Evolutionary conservation across 2,888 invertebrate genomes (phyloP).

Genomic region (Tethea ocularis): DNA sequence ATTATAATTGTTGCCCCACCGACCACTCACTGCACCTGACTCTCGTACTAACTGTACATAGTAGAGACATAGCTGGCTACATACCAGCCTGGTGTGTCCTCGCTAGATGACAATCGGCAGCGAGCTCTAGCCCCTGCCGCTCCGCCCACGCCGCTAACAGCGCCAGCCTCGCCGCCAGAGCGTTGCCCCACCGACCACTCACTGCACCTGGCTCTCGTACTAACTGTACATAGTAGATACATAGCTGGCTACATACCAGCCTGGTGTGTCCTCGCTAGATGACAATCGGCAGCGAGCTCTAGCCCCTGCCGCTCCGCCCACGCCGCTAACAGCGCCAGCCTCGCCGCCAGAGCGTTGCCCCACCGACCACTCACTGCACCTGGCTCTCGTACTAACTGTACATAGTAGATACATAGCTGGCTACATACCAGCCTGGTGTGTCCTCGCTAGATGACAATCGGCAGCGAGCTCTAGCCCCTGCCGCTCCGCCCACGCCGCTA

Average conservation of each 20-base stretch:
- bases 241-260: conserved; percentile 86
- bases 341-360: conserved; percentile 92
- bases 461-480: conserved; percentile 99
- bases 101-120: conserved; percentile 99
- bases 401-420: too few relatives aligned
- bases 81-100: conserved; percentile 93
- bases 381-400: conserved; percentile 86
- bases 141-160: conserved; percentile 98
- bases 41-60: too few relatives aligned
- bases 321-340: conserved; percentile 92
- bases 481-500: conserved; percentile 98
- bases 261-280: conserved; percentile 96
- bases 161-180: conserved; percentile 92
- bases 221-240: too few relatives aligned
- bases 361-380: conserved; percentile 92
- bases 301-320: conserved; percentile 99
- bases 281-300: conserved; percentile 99
- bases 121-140: conserved; percentile 97
- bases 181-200: too few relatives aligned
- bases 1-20: too few relatives aligned
- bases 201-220: too few relatives aligned
- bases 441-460: conserved; percentile 98
- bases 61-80: too few relatives aligned
- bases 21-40: too few relatives aligned
- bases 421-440: conserved; percentile 91